Evolutionary conservation across 2,797 vertebrate species (phyloP), one percentile per base, ranked within the genome.

Genomic region (Labroides dimidiatus): DNA sequence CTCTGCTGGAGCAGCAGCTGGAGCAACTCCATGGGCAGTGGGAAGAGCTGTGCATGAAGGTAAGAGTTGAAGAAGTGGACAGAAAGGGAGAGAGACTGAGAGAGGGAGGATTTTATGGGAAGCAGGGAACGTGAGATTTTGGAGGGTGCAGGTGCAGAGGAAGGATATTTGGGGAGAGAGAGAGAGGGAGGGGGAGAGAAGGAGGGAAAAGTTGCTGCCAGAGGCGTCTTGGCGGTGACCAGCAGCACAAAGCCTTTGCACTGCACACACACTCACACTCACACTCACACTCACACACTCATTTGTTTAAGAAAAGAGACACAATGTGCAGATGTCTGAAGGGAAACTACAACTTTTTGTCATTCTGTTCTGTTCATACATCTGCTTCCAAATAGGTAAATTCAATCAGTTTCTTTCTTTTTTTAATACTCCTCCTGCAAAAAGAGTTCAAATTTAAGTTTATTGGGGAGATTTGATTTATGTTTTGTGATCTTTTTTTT

Each of bases 21-120:
- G 94, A 95, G n/a, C 93, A 94, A 53, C 82, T 98, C 81, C 95
- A 95, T 80, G 67, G 87, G 53, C 96, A 97, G 66, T 98, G 98
- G 97, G 97, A 97, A 92, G 97, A 98, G 83, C 87, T 95, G 59
- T 93, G 93, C 33, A 51, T 50, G 23, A 94, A 94, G 94, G 94
- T 95, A 75, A 93, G 80, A 50, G n/a, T 39, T 45, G 45, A 58
- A 4, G 9, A 16, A 55, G 21, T 12, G 27, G 19, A 13, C 1
- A 23, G 15, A 49, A n/a, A 65, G 23, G 10, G 14, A 56, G 57
- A 70, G 42, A 42, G 10, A 36, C 50, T 27, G 23, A 52, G 27
- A 16, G 63, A 47, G 61, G 52, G 63, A 48, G n/a, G 59, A 15
- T 13, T 10, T 20, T 36, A 27, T 9, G 8, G 30, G 30, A 33